Evolutionary conservation across 2,888 invertebrate species (phyloP), one percentile per base, ranked within the genome.

Genomic region (Ophraella communa): DNA sequence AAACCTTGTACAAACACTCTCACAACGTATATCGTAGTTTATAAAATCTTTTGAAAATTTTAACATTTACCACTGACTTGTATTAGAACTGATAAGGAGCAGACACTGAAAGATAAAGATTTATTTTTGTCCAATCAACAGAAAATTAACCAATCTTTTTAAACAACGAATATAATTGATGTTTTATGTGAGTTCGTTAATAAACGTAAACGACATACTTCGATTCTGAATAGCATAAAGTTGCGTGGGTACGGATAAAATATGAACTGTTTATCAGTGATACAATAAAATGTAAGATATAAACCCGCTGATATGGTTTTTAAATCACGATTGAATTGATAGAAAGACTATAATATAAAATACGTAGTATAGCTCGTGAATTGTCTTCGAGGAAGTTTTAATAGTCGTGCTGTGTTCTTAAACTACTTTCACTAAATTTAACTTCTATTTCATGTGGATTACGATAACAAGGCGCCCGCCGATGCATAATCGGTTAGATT

Each of bases 101-200:
- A 66, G 66, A 66, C 66, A 68, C 63, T 58, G 51, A 47, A 47
- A 60, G 65, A 65, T 65, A 65, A 67, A 61, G 66, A 62, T 64
- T 57, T 65, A 64, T 63, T 62, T 65, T 67, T 53, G 54, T 65
- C 51, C n/a, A 62, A 57, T 62, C 62, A 55, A 62, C 64, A 57
- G 52, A 62, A 58, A 51, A 17, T 51, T 11, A 24, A 65, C 52
- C 59, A 39, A 39, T 64, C 52, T 59, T 55, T 51, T 21, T 24
- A 56, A 64, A 53, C 39, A 39, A 39, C 14, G 2, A 17, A 7
- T 14, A 2, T 17, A 14, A 39, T 39, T 7, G 17, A 39, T 17
- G 5, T 39, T 39, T 39, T 14, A 14, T 14, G 14, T 39, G 8
- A 17, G 39, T 39, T 39, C 7, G 8, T 30, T 30, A 11, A 30